Evolutionary conservation across 2,888 invertebrate species (phyloP), one percentile per base, ranked within the genome.

Genomic region (Nomada ruficornis): DNA sequence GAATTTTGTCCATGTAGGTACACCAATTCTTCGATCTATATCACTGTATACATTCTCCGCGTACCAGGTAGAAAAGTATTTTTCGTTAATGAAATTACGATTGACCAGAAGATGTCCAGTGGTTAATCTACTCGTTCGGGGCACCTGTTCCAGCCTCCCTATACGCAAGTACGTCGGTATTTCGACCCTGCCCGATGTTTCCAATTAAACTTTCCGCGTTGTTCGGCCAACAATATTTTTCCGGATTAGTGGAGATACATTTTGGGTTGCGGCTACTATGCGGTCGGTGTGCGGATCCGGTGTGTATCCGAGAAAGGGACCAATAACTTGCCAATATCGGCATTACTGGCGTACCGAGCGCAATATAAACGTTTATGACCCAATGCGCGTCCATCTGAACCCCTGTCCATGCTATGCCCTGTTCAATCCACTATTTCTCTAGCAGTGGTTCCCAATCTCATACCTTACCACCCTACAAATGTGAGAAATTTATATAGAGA

Each of bases 281-380:
- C 81, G 86, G 86, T 78, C 84, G 82, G 83, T 80, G 84, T 70
- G 68, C 75, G 71, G 75, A 76, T 69, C 69, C 73, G 74, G 71
- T 55, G 73, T 78, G 20, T 2, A 57, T 77, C 76, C 80, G 80
- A 85, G 84, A 70, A 86, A 89, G 84, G 89, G 87, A 88, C 90
- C 93, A 93, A 93, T 93, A 93, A 93, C 92, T 93, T 91, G 93
- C 93, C 93, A 94, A 94, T 94, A 94, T 93, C 93, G 92, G 89
- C 89, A 92, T 92, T 90, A 91, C 91, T 89, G 89, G 91, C 90
- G 90, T 89, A 92, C 91, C 90, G 91, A 92, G 89, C 90, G 92
- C 93, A 92, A 93, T 93, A 93, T 93, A 92, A 93, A 91, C 93
- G 93, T 93, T 94, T 93, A 93, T 93, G 92, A 91, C 89, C 92